A percentile compares a stretch with the other conserved stretches of the same genome.
Evolutionary conservation across 37 sponge, comb jelly and placozoan genomes (phyloP).

Genomic region (Ephydatia muelleri): DNA sequence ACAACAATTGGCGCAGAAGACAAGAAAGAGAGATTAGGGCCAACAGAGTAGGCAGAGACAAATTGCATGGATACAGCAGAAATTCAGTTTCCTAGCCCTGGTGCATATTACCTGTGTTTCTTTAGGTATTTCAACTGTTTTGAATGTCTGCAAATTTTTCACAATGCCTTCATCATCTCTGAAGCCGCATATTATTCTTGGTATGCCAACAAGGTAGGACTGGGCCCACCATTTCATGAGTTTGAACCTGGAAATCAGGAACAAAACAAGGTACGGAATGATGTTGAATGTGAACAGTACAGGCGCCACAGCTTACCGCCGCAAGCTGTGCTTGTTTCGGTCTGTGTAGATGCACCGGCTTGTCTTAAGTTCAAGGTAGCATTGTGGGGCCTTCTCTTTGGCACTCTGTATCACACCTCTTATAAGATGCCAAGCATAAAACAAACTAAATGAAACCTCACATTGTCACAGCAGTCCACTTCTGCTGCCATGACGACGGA

Average conservation of each 20-base stretch:
- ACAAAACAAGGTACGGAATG: background rate
- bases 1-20: background rate
- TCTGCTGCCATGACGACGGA: slow-evolving; percentile 88
- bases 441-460: slow-evolving; percentile 18
- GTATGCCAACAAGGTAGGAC: slow-evolving; percentile 83
- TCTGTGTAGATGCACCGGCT: slow-evolving; percentile 70
- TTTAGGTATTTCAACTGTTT: slow-evolving; percentile 71
- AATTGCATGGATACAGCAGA: background rate
- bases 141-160: slow-evolving; percentile 60
- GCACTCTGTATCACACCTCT: slow-evolving; percentile 4
- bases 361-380: slow-evolving; percentile 88
- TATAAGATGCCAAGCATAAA: background rate
- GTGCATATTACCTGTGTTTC: slow-evolving; percentile 58
- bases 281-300: background rate
- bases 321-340: slow-evolving; percentile 73
- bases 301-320: slow-evolving; percentile 39
- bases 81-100: background rate
- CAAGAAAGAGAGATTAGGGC: background rate
- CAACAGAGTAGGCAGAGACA: background rate
- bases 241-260: slow-evolving; percentile 51
- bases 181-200: slow-evolving; percentile 83
- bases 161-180: slow-evolving; percentile 85
- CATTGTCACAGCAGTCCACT: slow-evolving; percentile 81
- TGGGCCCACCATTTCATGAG: slow-evolving; percentile 91
- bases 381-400: slow-evolving; percentile 54